phyloP scores from a whole-genome alignment of 1,140 invertebrate species.

The Drosophila varians region DNA sequence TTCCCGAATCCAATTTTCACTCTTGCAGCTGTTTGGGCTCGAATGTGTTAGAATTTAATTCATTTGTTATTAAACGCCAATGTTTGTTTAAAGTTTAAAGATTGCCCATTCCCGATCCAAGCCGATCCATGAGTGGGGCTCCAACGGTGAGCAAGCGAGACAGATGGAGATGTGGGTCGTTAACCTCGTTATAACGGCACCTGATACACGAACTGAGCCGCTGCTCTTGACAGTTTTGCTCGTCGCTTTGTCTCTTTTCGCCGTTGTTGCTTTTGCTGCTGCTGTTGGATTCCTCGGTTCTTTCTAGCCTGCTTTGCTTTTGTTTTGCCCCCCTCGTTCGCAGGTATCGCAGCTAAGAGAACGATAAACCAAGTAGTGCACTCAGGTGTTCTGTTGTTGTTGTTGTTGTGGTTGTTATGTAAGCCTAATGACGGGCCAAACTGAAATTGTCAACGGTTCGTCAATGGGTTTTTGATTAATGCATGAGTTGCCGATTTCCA shows the following conservation, averaged over 20 bases:
- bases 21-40: slow-evolving; percentile 30
- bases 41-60: slow-evolving; percentile 64
- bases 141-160: slow-evolving; percentile 32
- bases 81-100: slow-evolving; percentile 54
- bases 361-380: slow-evolving; percentile 43
- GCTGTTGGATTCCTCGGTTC: slow-evolving; percentile 36
- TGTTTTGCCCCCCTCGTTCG: slow-evolving; percentile 25
- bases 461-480: slow-evolving; percentile 77
- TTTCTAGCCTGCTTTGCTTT: slow-evolving; percentile 47
- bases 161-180: slow-evolving; percentile 68
- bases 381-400: slow-evolving; percentile 12
- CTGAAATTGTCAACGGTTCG: slow-evolving; percentile 61
- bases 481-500: slow-evolving; percentile 66
- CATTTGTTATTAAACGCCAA: slow-evolving; percentile 64
- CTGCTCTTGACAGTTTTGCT: slow-evolving; percentile 76
- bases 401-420: slow-evolving; percentile 51
- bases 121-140: background rate
- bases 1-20: slow-evolving; percentile 69
- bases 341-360: slow-evolving; percentile 16
- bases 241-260: slow-evolving; percentile 41
- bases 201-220: slow-evolving; percentile 49
- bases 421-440: slow-evolving; percentile 40
- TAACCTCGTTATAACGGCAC: slow-evolving; percentile 81
- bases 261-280: slow-evolving; percentile 44
- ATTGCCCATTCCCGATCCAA: slow-evolving; percentile 5